These are phyloP conservation scores for Butorides virescens DNA, from an alignment of 2,113 vertebrate genomes.

Conservation along the genomic window DNA sequence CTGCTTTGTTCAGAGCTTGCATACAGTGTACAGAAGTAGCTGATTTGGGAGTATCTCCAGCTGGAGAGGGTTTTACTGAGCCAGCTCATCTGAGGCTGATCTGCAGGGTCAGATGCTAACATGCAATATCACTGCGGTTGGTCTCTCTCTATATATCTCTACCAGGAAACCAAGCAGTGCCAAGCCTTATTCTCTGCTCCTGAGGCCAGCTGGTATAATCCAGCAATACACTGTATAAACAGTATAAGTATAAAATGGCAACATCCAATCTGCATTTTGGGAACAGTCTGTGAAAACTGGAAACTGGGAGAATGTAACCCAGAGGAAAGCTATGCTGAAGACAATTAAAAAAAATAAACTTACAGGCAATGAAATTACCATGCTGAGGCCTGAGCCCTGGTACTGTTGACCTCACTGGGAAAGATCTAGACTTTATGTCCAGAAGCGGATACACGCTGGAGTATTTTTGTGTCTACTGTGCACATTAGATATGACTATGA, in stretches of 20 bases:
- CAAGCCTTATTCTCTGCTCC: not conserved
- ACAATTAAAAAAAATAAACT: not conserved
- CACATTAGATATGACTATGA: rapidly evolving
- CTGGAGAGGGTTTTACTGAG: not conserved
- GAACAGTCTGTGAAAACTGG: not conserved
- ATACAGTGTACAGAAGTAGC: not conserved
- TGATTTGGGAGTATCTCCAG: not conserved
- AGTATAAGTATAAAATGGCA: not conserved
- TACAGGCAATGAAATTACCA: not conserved
- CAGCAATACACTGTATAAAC: not conserved
- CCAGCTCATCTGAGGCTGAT: not conserved
- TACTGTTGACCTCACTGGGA: not conserved
- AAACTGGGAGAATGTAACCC: not conserved
- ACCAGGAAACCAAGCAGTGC: not conserved
- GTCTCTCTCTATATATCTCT: not conserved
- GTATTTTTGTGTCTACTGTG: not conserved
- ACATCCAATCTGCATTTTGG: not conserved
- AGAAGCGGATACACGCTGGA: not conserved
- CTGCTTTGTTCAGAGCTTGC: not conserved
- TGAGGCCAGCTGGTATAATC: not conserved
- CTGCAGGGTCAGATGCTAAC: not conserved
- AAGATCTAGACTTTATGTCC: not conserved
- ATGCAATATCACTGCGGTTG: not conserved
- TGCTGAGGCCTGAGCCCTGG: not conserved
- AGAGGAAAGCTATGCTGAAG: not conserved